Conservation (phyloP, 2,113 vertebrate species). For the Nematolebias whitei region DNA sequence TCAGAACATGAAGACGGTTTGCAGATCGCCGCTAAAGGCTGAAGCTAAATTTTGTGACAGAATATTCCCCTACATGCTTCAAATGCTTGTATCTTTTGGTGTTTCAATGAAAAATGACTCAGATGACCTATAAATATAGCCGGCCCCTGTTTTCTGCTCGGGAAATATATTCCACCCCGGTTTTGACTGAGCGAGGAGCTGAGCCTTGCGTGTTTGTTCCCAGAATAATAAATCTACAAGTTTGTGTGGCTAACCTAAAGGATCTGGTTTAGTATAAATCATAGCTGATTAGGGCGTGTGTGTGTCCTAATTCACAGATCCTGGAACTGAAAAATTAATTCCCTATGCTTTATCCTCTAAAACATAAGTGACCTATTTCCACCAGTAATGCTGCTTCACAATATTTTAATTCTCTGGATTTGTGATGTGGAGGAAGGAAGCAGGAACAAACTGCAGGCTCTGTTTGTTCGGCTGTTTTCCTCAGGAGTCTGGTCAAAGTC, state of each 20-base stretch:
- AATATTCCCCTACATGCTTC: slow-evolving; percentile 10
- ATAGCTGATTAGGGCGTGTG: slow-evolving; percentile 52
- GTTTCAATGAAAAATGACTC: slow-evolving; percentile 23
- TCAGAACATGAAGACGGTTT: slow-evolving; percentile 37
- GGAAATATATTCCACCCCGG: not conserved
- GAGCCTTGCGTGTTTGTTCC: slow-evolving; percentile 34
- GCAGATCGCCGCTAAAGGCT: slow-evolving; percentile 23
- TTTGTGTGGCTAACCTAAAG: slow-evolving; percentile 35
- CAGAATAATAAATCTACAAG: slow-evolving; percentile 44
- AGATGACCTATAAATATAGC: slow-evolving; percentile 2
- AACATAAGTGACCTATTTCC: slow-evolving; percentile 73
- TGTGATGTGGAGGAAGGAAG: slow-evolving; percentile 16
- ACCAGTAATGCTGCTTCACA: slow-evolving; percentile 46
- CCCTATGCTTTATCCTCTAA: slow-evolving; percentile 68
- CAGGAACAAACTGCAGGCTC: not conserved
- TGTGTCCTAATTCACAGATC: slow-evolving; percentile 60
- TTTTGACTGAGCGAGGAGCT: not conserved
- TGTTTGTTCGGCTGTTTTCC: slow-evolving; percentile 9
- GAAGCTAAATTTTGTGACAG: slow-evolving; percentile 25
- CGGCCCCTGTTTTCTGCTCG: not conserved
- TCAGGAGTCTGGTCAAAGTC: slow-evolving; percentile 6
- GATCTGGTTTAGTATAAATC: slow-evolving; percentile 67
- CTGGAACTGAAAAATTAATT: slow-evolving; percentile 68
- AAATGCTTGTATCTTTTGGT: slow-evolving; percentile 17
- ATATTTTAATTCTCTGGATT: slow-evolving; percentile 39